Percentiles rank a stretch among this genome's conserved stretches.
These are phyloP conservation scores for Glyphotaelius pellucidus DNA, from an alignment of 2,888 invertebrate genomes.

Conservation along the genomic window DNA sequence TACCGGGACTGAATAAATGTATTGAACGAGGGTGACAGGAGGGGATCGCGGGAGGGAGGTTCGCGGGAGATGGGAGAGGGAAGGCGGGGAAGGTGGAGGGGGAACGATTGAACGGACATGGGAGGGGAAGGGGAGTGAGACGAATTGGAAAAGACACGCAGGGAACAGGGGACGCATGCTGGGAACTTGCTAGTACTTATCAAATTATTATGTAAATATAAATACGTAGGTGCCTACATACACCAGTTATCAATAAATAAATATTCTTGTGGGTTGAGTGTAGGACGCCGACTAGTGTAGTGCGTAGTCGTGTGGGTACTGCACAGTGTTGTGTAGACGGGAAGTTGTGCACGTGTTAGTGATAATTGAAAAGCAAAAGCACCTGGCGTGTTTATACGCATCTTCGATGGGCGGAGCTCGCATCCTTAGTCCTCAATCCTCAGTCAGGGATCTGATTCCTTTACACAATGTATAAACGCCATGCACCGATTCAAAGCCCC, in stretches of 20 bases:
- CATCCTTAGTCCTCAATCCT: background rate
- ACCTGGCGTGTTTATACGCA: constrained; percentile 31
- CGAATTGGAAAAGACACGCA: too few relatives aligned
- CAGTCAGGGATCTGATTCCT: constrained; percentile 27
- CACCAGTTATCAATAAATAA: background rate
- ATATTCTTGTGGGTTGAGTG: background rate
- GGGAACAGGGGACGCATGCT: too few relatives aligned
- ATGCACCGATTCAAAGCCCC: constrained; percentile 12
- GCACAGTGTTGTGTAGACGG: background rate
- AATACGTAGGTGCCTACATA: too few relatives aligned
- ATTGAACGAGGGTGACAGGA: too few relatives aligned
- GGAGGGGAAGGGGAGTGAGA: too few relatives aligned
- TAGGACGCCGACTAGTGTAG: background rate
- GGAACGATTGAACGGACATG: too few relatives aligned
- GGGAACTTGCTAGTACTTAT: too few relatives aligned
- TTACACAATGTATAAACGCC: constrained; percentile 28
- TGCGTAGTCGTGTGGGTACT: background rate
- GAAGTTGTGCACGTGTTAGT: background rate
- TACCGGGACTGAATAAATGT: too few relatives aligned
- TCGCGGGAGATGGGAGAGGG: too few relatives aligned
- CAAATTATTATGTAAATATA: too few relatives aligned
- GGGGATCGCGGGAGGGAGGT: too few relatives aligned
- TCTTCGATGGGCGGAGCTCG: constrained; percentile 36
- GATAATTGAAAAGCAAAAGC: constrained; percentile 19
- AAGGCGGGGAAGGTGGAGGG: too few relatives aligned